Evolutionary conservation across 2,113 vertebrate genomes (phyloP).

Genomic region (Varanus komodoensis): DNA sequence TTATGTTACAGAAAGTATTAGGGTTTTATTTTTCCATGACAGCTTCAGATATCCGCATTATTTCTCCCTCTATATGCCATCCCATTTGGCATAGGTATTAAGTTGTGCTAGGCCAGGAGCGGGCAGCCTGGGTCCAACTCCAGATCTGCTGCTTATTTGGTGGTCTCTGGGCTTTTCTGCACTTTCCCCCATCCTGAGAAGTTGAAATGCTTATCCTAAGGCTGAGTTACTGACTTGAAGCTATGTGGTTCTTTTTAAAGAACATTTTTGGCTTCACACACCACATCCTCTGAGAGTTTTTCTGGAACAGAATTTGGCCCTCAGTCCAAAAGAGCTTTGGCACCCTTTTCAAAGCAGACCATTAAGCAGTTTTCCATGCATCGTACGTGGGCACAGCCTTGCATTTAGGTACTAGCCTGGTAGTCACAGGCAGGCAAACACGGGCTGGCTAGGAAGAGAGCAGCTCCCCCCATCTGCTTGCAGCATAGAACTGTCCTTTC

Average conservation of each 20-base stretch:
- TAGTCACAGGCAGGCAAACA: neutral
- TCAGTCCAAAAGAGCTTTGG: no score
- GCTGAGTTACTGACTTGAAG: no score
- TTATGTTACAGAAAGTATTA: accelerated
- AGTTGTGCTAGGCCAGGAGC: conserved; percentile 49
- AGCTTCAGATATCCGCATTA: neutral
- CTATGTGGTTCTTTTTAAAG: no score
- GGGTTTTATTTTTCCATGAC: neutral
- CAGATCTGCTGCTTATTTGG: no score
- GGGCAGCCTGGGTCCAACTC: no score
- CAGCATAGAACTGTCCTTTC: neutral
- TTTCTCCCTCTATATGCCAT: neutral
- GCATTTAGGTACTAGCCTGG: neutral
- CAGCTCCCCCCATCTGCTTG: neutral
- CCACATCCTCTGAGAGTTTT: no score
- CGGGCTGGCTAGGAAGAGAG: neutral
- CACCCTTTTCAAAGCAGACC: conserved; percentile 16
- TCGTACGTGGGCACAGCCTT: conserved; percentile 22
- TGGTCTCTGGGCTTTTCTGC: no score
- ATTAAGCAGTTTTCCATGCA: conserved; percentile 61
- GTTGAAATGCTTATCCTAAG: no score
- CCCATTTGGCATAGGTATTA: conserved; percentile 59
- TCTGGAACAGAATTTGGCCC: no score
- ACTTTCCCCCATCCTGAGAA: no score
- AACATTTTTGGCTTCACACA: no score